Evolutionary conservation across 2,113 vertebrate species (phyloP), one percentile per base, ranked within the genome.

Genomic region (Orientallactaga bullata): DNA sequence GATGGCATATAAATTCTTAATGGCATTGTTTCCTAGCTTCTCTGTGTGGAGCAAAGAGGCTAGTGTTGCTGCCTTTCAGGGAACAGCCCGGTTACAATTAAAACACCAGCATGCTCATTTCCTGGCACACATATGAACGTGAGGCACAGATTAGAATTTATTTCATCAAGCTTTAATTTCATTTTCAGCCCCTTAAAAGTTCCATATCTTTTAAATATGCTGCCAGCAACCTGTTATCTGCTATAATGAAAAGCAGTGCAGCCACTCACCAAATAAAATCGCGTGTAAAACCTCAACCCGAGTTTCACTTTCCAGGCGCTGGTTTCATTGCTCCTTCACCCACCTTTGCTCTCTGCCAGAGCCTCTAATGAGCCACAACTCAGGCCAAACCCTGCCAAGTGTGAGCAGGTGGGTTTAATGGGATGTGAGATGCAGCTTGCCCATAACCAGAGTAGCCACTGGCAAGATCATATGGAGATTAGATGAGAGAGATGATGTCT

Each of bases 201-300:
- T 88, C 78, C 88, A 61, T 95, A 92, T 95, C 96, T 97, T 85
- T 96, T 94, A 97, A 96, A 92, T 58, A 93, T 6, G 95, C 85
- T 95, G 92, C 94, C 92, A 96, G 96, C 93, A 96, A 95, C 92
- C 93, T 95, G 94, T 95, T 96, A 95, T 95, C 96, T 96, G 96
- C 90, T 51, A 32, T 95, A 96, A 97, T 96, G 94, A 95, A 95
- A 97, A 97, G 82, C 94, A 88, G 89, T 51, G 72, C 89, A 95
- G 71, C 96, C 71, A 79, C 90, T 96, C 95, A 96, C 96, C 95
- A 97, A 96, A 96, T 97, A 97, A 97, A 97, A 95, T 55, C 88
- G 47, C 90, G 37, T 60, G 93, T 96, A 96, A 97, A 97, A 95
- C 68, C 71, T 55, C 95, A 96, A 80, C 88, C 94, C 90, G 76